These are phyloP conservation scores for Drosophila pseudotakahashii DNA, from an alignment of 2,888 invertebrate genomes.

Conservation along the genomic window DNA sequence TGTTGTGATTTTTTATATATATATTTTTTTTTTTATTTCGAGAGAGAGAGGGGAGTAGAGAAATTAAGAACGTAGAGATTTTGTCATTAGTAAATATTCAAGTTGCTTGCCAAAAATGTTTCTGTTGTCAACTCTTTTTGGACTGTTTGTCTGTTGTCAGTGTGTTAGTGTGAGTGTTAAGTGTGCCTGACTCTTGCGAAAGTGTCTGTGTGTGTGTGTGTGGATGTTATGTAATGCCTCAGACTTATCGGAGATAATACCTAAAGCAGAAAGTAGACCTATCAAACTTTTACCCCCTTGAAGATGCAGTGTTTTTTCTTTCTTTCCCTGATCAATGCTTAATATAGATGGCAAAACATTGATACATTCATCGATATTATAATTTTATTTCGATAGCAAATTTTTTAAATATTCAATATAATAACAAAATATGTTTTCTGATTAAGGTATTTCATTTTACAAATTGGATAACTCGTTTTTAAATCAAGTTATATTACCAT, in stretches of 20 bases:
- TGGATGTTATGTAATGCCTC: constrained; percentile 36
- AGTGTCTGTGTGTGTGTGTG: constrained; percentile 25
- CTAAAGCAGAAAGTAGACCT: constrained; percentile 25
- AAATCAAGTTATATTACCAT: no score
- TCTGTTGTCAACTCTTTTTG: constrained; percentile 46
- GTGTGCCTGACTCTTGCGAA: constrained; percentile 43
- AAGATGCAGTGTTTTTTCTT: constrained; percentile 16
- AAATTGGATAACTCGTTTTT: no score
- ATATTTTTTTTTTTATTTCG: constrained; percentile 1
- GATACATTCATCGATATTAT: not conserved
- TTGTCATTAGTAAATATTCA: constrained; percentile 71
- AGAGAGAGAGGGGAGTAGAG: constrained; percentile 55
- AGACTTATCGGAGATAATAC: constrained; percentile 32
- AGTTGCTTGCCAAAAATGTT: constrained; percentile 43
- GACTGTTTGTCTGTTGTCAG: constrained; percentile 36
- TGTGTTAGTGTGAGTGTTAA: constrained; percentile 41
- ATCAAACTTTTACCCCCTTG: constrained; percentile 2
- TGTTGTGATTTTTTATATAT: constrained; percentile 17
- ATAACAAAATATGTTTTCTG: no score
- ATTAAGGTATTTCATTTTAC: no score
- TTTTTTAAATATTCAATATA: no score
- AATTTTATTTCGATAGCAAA: not conserved
- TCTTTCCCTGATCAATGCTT: constrained; percentile 41
- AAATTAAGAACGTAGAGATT: constrained; percentile 67
- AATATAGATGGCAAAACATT: not conserved